Base-by-base conservation (phyloP, 2,113 vertebrate species). In the Ellobius talpinus region DNA sequence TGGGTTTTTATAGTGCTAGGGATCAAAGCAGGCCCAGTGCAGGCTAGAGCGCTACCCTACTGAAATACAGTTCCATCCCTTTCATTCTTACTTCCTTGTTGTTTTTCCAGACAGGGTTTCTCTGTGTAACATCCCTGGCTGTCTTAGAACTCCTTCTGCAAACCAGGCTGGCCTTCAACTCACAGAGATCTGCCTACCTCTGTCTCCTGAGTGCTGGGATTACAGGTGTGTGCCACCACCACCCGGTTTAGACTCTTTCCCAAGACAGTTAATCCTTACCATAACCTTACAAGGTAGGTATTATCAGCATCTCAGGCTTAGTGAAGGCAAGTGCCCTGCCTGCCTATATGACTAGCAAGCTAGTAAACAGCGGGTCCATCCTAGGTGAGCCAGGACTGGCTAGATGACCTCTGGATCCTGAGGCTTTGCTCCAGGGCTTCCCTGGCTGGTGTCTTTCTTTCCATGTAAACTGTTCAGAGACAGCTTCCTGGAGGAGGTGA, bases 201-300 rank as follows among this genome's bases (percentile, higher is more conserved):
- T 76, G 39, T 4, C 24, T 13, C 42, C 42, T 39, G 19, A 45
- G 24, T 76, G 42, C 47, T 78, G 31, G 29, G 17, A 78, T 52
- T 52, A 33, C 8, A 52, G 47, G 29, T 7, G 13, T 78, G 47
- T 21, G 5, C 77, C 45, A 78, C 77, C 47, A 19, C 39, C 1
- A 26, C 29, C 52, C 76, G 8, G 36, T 19, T 73, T 73, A 29
- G 86, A 90, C 13, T 76, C 29, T 33, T 36, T 86, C 77, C 52
- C 84, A 90, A 94, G 79, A 65, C 52, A n/a, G 42, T 89, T 95
- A 39, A 90, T 88, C 31, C 24, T 94, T 78, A 81, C 11, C 10
- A n/a, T 36, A 23, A 29, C 26, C 33, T 79, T 95, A 58, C 42
- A 78, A 55, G 23, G 21, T 16, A 45, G 58, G 50, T 87, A 61